Evolutionary conservation across 2,888 invertebrate genomes (phyloP), one percentile per base, ranked within the genome.

Genomic region (Nineta flava): DNA sequence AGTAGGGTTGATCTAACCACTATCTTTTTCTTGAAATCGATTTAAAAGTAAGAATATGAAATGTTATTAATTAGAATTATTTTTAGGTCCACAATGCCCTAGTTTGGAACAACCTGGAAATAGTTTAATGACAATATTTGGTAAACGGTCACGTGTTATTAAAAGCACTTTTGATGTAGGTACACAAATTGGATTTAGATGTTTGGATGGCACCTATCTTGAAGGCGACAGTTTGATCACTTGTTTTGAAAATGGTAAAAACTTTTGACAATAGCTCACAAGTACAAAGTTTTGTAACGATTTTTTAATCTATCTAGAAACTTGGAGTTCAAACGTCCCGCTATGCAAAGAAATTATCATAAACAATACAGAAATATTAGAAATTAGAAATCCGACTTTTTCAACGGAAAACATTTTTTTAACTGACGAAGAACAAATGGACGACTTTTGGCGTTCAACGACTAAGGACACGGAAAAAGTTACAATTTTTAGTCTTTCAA

Each of bases 131-230:
- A 44, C 47, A 16, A 40, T 50, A 12, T 50, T 46, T 10, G 12
- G 50, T 49, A 21, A 51, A 2, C 44, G 46, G 47, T 12, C 46
- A 44, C 19, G 52, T 50, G 48, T 46, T 46, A 12, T 44, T 43
- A 15, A 46, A 53, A 46, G 55, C n/a, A 53, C 54, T 44, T 61
- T 62, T 51, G 62, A 65, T 21, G 57, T 64, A 17, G 74, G 73
- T 1, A 72, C 73, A 10, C 70, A 72, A 58, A 62, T 76, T 41
- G 72, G 73, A 55, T 68, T 78, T 47, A 64, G 60, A 26, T 80
- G 80, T 56, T 58, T 67, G 42, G 52, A 65, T 5, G 66, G 68
- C 1, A 68, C 66, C 40, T 62, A 61, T 48, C 57, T 72, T 38
- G 59, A 60, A n/a, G 74, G 74, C 2, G 65, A 71, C 52, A 61